Conservation (phyloP, 1,140 invertebrate species). For the Drosophila baimaii region DNA sequence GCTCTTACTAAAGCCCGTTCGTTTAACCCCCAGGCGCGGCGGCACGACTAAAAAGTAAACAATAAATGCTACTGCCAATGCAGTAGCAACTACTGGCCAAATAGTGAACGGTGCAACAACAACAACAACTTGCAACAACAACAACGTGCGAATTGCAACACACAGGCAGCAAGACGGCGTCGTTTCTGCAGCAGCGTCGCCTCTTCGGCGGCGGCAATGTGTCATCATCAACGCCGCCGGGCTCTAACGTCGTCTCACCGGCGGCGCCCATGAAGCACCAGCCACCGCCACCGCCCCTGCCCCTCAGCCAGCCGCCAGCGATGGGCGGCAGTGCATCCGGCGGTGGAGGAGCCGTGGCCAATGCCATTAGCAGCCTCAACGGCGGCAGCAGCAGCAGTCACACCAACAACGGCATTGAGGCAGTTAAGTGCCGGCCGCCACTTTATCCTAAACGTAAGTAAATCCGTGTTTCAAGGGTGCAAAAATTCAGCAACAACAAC, state of each 20-base stretch:
- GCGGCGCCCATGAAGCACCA: constrained; percentile 59
- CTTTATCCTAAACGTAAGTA: constrained; percentile 76
- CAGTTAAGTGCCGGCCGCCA: constrained; percentile 58
- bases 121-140: constrained; percentile 1
- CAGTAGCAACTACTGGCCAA: constrained; percentile 10
- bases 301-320: constrained; percentile 56
- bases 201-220: constrained; percentile 68
- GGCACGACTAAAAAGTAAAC: not conserved
- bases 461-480: constrained; percentile 13
- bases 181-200: constrained; percentile 73
- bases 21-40: constrained; percentile 9
- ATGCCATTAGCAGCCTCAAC: constrained; percentile 55
- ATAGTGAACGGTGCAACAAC: constrained; percentile 5
- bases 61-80: constrained; percentile 5
- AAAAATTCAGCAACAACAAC: not conserved
- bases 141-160: constrained; percentile 30
- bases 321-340: constrained; percentile 27
- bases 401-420: constrained; percentile 48
- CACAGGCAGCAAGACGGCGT: constrained; percentile 66
- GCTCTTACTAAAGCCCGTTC: constrained; percentile 8
- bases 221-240: constrained; percentile 16
- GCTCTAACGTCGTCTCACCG: constrained; percentile 10
- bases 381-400: constrained; percentile 27
- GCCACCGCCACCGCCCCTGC: constrained; percentile 56
- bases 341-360: constrained; percentile 38